Evolutionary conservation across 2,113 vertebrate species (phyloP).

Genomic region (Bombycilla garrulus): DNA sequence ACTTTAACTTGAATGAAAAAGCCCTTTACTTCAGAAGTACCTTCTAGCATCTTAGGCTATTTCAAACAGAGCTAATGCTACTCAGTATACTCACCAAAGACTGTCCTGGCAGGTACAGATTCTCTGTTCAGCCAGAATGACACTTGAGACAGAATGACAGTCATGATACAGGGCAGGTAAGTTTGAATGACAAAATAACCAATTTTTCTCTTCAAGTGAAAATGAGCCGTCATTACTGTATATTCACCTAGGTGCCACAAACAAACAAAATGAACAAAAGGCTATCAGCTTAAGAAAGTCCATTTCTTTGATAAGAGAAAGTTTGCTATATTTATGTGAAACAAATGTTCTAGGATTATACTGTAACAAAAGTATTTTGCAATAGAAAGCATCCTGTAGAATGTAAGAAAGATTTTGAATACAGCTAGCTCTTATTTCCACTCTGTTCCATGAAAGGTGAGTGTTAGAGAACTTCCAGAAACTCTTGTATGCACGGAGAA

Average conservation of each 20-base stretch:
- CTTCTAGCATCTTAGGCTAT: background rate
- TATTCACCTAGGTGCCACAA: slow-evolving; percentile 86
- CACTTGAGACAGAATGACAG: slow-evolving; percentile 98
- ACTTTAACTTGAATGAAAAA: background rate
- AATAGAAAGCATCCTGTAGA: background rate
- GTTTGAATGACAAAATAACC: slow-evolving; percentile 99
- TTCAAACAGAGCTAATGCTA: background rate
- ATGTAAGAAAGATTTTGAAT: background rate
- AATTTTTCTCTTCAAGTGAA: slow-evolving; percentile 99
- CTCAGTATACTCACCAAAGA: slow-evolving; percentile 87
- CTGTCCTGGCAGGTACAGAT: slow-evolving; percentile 95
- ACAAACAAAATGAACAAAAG: slow-evolving; percentile 38
- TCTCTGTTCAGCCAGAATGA: slow-evolving; percentile 99
- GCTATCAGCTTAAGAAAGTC: background rate
- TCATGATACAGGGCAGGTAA: slow-evolving; percentile 99
- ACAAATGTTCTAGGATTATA: background rate
- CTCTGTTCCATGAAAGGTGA: background rate
- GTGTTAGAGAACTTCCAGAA: background rate
- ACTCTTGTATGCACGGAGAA: background rate
- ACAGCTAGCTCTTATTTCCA: background rate
- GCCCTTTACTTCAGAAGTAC: background rate
- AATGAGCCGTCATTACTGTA: slow-evolving; percentile 98
- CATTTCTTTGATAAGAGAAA: background rate
- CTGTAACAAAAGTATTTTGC: background rate
- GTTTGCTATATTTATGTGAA: background rate